Base-by-base conservation (phyloP, 1,140 invertebrate genomes). In the Vanessa tameamea region DNA sequence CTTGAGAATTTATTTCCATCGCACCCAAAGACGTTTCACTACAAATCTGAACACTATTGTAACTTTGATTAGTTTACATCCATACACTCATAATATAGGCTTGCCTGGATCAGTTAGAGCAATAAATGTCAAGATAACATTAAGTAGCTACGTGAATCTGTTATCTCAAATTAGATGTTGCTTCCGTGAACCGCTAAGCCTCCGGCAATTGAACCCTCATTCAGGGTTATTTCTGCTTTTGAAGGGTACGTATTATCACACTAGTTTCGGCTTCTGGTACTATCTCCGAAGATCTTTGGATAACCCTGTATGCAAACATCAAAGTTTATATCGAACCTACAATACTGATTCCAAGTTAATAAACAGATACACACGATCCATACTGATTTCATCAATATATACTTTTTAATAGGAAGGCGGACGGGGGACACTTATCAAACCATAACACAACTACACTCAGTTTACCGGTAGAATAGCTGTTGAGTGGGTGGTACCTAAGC, bases 161-260 rank as follows among this genome's bases (percentile, higher is more conserved):
- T 69, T 74, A 74, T 74, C 72, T 74, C 15, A 74, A 74, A 74
- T 74, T 63, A 74, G 67, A 68, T 57, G 65, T 61, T 63, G 59
- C 50, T 74, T 64, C 66, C 59, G 47, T 61, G 67, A 69, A 64
- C 72, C 57, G 48, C 59, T 20, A 48, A 50, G 72, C 66, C 72
- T 13, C 59, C 31, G 67, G 66, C 72, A 69, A 74, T 69, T 69
- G 55, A 69, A 74, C 72, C 72, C 65, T 73, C 59, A 74, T 74
- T 74, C 26, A 64, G 47, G 59, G 37, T 55, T 63, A 53, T 31
- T 69, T 57, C 50, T 74, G 65, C 48, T 64, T 64, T 69, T 74
- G 72, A 69, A 69, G 66, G 72, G 72, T 69, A 64, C 16, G 26
- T 55, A 73, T 69, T 73, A 64, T 47, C 50, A 72, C 67, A 55